Evolutionary conservation across 2,113 vertebrate species (phyloP), one percentile per base, ranked within the genome.

Genomic region (Lasiurus cinereus): DNA sequence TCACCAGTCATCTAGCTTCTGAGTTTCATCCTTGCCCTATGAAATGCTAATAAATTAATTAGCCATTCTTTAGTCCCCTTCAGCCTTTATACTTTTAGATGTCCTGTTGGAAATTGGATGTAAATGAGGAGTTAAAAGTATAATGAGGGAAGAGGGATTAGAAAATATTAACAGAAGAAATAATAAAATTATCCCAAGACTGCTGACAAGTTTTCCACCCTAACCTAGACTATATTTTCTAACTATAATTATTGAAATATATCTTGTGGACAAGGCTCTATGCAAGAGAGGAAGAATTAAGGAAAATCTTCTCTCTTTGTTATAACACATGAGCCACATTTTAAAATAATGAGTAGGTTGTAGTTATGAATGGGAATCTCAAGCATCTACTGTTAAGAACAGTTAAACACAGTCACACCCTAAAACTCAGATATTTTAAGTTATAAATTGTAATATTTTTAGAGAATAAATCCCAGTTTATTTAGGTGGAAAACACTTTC

Each of bases 371-470:
- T 64, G 5, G 36, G 21, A 69, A 72, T 8, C 16, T 83, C 70
- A 69, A 69, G 59, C 14, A 66, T 50, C 21, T 82, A 8, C 13
- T 83, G 39, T 85, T 91, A 72, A 86, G 27, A 94, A 54, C 12
- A 59, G 14, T 83, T 82, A 79, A 90, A 88, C 15, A 67, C 7
- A 85, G 16, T 93, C 31, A 79, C 27, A 79, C 21, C 11, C 43
- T 80, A 36, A 29, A 83, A 39, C 76, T 91, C 77, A 77, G 79
- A 93, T 73, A 59, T 74, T 86, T 87, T 64, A 94, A 90, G 62
- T 82, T 74, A n/a, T 66, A 66, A 69, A 79, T 76, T 95, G 27
- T 77, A 8, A 33, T 79, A 67, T 62, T 90, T 94, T 96, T 86
- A 79, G 54, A 87, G 66, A 89, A 64, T 62, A 2, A 80, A 62